Evolutionary conservation across 1,140 invertebrate genomes (phyloP).

Genomic region (Ceratina australensis): DNA sequence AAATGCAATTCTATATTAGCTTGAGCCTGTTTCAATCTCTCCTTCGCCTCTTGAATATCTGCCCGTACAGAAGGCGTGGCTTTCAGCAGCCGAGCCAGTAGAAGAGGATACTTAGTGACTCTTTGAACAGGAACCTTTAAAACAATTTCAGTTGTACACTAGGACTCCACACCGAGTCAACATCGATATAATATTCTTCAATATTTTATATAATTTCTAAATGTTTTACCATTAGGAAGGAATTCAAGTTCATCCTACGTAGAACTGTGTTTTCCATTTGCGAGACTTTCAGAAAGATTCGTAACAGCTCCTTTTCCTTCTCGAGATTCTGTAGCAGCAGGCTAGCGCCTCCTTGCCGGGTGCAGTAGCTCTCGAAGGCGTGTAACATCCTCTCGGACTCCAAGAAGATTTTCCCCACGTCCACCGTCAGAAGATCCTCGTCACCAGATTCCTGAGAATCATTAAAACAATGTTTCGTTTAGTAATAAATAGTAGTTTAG

Average conservation of each 20-base stretch:
- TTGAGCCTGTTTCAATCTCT: slow-evolving; percentile 90
- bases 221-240: slow-evolving; percentile 93
- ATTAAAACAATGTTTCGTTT: background rate
- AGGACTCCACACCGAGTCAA: too few relatives aligned
- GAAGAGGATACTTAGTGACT: slow-evolving; percentile 95
- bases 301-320: slow-evolving; percentile 96
- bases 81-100: slow-evolving; percentile 93
- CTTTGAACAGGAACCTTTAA: slow-evolving; percentile 91
- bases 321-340: slow-evolving; percentile 93
- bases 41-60: slow-evolving; percentile 86
- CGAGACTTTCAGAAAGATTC: slow-evolving; percentile 96
- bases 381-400: slow-evolving; percentile 95
- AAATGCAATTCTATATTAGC: slow-evolving; percentile 95
- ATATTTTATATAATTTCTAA: too few relatives aligned
- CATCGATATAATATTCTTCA: too few relatives aligned
- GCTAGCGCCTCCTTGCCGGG: slow-evolving; percentile 93
- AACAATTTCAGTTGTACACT: slow-evolving; percentile 25
- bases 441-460: slow-evolving; percentile 79
- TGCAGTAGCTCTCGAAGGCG: slow-evolving; percentile 96
- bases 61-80: slow-evolving; percentile 86
- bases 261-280: slow-evolving; percentile 97
- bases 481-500: too few relatives aligned
- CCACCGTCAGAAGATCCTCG: slow-evolving; percentile 92
- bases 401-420: slow-evolving; percentile 94
- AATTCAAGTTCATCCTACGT: slow-evolving; percentile 96